Base-by-base conservation (phyloP, 2,113 vertebrate species). In the Eidolon helvum region DNA sequence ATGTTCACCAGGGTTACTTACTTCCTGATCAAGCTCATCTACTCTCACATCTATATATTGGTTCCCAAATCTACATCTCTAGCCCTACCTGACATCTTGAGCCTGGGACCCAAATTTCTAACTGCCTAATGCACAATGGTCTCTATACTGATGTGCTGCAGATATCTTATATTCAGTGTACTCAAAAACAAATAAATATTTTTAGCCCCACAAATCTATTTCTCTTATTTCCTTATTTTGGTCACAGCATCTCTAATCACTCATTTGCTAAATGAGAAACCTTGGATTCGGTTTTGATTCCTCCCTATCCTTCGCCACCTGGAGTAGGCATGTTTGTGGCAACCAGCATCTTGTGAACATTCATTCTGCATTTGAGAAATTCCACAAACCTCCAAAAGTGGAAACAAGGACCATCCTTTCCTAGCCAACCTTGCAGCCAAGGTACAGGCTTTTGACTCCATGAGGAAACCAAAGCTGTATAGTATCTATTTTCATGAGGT, bases 211-310 rank as follows among this genome's bases (percentile, higher is more conserved):
- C 18, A 68, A 71, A 93, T 14, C 0, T 48, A 82, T 63, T 72
- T 21, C 18, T 88, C 26, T 50, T 18, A 33, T 80, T 77, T 74
- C 85, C 33, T 91, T 65, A 66, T 69, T 30, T 89, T 72, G 26
- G 43, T 43, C 55, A 40, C 16, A 93, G 33, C 57, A 77, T 33
- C 61, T 77, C 61, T 53, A 88, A 48, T 77, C 8, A 71, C 19
- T 19, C 30, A 82, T 78, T 80, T 82, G 38, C 38, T 68, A 48
- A 89, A 61, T 91, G 68, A 84, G 77, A 93, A 96, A 91, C 19
- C 14, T n/a, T 55, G 14, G 14, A 66, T 30, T 83, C 18, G 43
- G 26, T 77, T 77, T 80, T 95, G 19, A 82, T 66, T 72, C 40
- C 35, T 71, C 15, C 48, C n/a, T 89, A 57, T 92, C n/a, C 33